Conservation (phyloP, 2,888 invertebrate species). For the Polydrusus tereticollis region DNA sequence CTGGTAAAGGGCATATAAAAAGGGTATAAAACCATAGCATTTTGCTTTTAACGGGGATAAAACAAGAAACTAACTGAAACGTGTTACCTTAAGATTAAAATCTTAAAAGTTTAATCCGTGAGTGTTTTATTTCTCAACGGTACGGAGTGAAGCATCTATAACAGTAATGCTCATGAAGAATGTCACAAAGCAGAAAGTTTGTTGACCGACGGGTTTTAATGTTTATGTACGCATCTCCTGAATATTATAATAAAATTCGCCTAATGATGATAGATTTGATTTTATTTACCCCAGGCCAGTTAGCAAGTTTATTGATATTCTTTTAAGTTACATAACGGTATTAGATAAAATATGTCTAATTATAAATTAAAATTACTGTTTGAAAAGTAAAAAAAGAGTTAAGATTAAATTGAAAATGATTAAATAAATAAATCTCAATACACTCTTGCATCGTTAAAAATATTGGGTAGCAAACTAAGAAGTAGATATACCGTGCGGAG, state of each 20-base stretch:
- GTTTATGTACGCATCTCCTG: conserved; percentile 10
- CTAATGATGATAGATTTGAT: neutral
- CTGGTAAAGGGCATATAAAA: neutral
- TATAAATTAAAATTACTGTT: too few relatives aligned
- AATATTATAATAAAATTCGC: neutral
- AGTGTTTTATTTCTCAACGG: conserved; percentile 18
- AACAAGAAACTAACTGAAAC: conserved; percentile 4
- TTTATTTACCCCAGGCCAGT: neutral
- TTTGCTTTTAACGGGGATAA: neutral
- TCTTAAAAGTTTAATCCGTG: conserved; percentile 3
- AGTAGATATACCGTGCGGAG: too few relatives aligned
- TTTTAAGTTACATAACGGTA: too few relatives aligned
- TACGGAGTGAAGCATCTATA: conserved; percentile 22
- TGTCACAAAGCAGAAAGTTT: conserved; percentile 37
- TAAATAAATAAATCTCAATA: too few relatives aligned
- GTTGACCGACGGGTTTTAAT: conserved; percentile 19
- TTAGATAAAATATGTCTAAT: too few relatives aligned
- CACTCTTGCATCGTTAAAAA: too few relatives aligned
- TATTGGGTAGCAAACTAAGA: too few relatives aligned
- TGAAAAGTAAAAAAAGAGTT: too few relatives aligned
- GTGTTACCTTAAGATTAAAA: neutral
- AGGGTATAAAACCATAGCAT: neutral
- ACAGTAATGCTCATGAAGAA: conserved; percentile 34
- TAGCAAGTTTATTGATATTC: too few relatives aligned
- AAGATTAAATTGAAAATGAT: too few relatives aligned